Base-by-base conservation (phyloP, 2,797 vertebrate species). In the Xiphorhynchus erythropygius region DNA sequence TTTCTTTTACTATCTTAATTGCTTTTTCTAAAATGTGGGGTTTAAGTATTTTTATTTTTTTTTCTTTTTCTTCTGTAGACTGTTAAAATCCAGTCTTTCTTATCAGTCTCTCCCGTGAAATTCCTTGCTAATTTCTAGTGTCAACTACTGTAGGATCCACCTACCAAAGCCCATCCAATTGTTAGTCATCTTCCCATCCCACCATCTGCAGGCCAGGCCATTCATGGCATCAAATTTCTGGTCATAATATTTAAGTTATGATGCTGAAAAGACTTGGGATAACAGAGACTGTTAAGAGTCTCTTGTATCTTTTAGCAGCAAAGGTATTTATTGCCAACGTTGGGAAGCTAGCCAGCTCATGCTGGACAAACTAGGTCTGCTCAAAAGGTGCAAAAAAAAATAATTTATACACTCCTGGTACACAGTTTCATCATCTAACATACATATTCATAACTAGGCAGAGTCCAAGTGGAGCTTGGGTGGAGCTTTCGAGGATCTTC, bases 101-200 rank as follows among this genome's bases (percentile, higher is more conserved):
- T 87, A 46, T 69, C 50, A 50, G 21, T 50, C 28, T 90, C 77
- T 94, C 57, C 77, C 49, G 59, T 50, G 49, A 63, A 88, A 91
- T 82, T 62, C n/a, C 50, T 84, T 67, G 8, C 59, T 94, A 9
- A 52, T 86, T 89, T 88, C 44, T 94, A 46, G 83, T 75, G 79
- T 84, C 76, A 90, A 9, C 55, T 91, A 65, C 91, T 63, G 50
- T 62, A 65, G 73, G 39, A 91, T 90, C 80, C 85, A 84, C 74
- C 90, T 84, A 91, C 83, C 80, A 59, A 76, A 93, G 10, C 86
- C 89, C 63, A 94, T 74, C 80, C 65, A 87, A 63, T 33, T 59
- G 57, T 88, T 95, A 94, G 90, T 95, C 93, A 90, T 91, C 30
- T 86, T 77, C 25, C 65, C 55, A 64, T 67, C 42, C 56, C 50